phyloP scores from a whole-genome alignment of 2,797 vertebrate genomes.

The Enteromius viviparus region DNA sequence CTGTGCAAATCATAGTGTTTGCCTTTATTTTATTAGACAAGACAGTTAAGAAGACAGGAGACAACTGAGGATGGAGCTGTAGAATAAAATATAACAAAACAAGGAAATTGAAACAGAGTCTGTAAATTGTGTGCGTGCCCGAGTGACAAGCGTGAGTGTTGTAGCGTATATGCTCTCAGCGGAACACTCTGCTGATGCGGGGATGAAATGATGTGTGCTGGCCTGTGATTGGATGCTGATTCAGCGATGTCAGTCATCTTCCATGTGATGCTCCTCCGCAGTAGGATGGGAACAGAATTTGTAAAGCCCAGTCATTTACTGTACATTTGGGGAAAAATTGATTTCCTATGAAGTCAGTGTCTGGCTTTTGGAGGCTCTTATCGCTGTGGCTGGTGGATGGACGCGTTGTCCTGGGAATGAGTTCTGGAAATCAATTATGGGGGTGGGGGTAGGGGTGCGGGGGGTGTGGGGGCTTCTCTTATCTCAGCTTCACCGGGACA shows the following conservation, averaged over 20 bases:
- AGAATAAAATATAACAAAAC: background rate
- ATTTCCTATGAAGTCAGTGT: slow-evolving; percentile 70
- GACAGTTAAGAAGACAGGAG: background rate
- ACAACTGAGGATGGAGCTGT: background rate
- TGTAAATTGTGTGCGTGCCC: background rate
- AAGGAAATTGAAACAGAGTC: background rate
- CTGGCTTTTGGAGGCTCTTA: slow-evolving; percentile 58
- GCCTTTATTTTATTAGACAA: background rate
- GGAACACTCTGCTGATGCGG: background rate
- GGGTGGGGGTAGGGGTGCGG: background rate
- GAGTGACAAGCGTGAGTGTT: background rate
- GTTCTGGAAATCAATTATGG: slow-evolving; percentile 38
- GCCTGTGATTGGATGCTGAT: slow-evolving; percentile 31
- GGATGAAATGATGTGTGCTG: slow-evolving; percentile 56
- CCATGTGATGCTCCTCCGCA: slow-evolving; percentile 38
- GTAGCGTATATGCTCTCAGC: background rate
- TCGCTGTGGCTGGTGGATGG: slow-evolving; percentile 51
- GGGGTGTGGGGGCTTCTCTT: slow-evolving; percentile 29
- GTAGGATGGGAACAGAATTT: slow-evolving; percentile 63
- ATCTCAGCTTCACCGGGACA: slow-evolving; percentile 52
- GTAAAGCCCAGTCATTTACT: slow-evolving; percentile 64
- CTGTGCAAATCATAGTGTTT: background rate
- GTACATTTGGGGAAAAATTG: slow-evolving; percentile 68
- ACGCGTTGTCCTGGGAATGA: slow-evolving; percentile 42
- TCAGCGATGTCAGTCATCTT: slow-evolving; percentile 34